phyloP scores from a whole-genome alignment of 2,797 vertebrate genomes.

The Arrhamphus sclerolepis region DNA sequence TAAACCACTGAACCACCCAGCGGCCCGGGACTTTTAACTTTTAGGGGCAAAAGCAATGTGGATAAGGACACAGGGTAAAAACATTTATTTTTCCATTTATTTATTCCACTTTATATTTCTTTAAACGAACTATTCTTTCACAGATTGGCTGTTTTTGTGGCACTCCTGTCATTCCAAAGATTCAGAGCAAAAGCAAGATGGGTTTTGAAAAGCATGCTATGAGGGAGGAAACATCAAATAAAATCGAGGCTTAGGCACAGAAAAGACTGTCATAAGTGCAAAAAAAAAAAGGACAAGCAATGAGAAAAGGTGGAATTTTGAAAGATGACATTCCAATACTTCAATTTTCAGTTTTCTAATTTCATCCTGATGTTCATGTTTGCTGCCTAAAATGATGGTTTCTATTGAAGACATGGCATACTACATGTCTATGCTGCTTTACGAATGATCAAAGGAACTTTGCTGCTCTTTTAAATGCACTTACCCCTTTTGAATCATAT shows the following conservation, averaged over 20 bases:
- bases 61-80: no score
- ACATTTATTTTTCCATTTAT: no score
- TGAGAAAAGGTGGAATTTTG: conserved; percentile 2
- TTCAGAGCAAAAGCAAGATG: conserved; percentile 75
- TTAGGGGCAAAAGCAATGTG: no score
- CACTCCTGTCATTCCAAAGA: conserved; percentile 72
- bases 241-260: neutral
- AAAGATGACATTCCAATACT: conserved; percentile 2
- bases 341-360: neutral
- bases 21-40: no score
- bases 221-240: conserved; percentile 22
- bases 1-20: no score
- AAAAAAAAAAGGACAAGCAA: conserved; percentile 44
- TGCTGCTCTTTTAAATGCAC: conserved; percentile 58
- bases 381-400: no score
- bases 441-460: conserved; percentile 2
- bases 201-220: conserved; percentile 57
- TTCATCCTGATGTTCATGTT: neutral
- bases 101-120: no score
- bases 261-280: conserved; percentile 1
- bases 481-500: conserved; percentile 94
- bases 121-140: no score
- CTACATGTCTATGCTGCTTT: no score
- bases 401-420: no score
- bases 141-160: neutral